Evolutionary conservation across 1,140 invertebrate genomes (phyloP).

Genomic region (Macrosteles quadrilineatus): DNA sequence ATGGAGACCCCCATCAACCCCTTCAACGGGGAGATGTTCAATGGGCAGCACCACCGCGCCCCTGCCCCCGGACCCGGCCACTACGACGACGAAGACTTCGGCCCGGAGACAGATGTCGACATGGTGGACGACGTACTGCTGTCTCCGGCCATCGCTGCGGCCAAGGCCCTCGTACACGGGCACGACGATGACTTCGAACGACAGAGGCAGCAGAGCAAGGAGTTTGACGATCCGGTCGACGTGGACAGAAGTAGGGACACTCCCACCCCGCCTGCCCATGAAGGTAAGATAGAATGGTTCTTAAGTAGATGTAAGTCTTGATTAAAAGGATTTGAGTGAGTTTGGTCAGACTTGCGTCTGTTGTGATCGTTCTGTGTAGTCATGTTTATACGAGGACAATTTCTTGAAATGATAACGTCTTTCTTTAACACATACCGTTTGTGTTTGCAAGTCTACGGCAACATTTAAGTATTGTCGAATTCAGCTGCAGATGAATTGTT

Average conservation of each 20-base stretch:
- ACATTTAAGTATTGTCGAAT: too few relatives aligned
- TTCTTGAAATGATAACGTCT: too few relatives aligned
- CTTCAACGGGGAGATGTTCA: conserved; percentile 34
- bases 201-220: conserved; percentile 42
- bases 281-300: too few relatives aligned
- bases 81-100: conserved; percentile 59
- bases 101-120: conserved; percentile 63
- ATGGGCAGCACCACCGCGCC: neutral
- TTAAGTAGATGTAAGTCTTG: conserved; percentile 34
- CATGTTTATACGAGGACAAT: too few relatives aligned
- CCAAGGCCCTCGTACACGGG: conserved; percentile 18
- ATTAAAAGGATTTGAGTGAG: too few relatives aligned
- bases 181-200: conserved; percentile 36
- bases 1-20: conserved; percentile 57
- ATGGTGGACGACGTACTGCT: conserved; percentile 54
- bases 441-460: too few relatives aligned
- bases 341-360: too few relatives aligned
- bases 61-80: conserved; percentile 52
- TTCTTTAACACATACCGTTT: too few relatives aligned
- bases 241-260: conserved; percentile 48
- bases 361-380: too few relatives aligned
- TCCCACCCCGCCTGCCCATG: conserved; percentile 56
- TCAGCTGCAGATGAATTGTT: too few relatives aligned
- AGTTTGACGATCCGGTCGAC: conserved; percentile 40
- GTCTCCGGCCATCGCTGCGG: conserved; percentile 33